Conservation (phyloP, 2,113 vertebrate genomes). For the Oncorhynchus clarkii region DNA sequence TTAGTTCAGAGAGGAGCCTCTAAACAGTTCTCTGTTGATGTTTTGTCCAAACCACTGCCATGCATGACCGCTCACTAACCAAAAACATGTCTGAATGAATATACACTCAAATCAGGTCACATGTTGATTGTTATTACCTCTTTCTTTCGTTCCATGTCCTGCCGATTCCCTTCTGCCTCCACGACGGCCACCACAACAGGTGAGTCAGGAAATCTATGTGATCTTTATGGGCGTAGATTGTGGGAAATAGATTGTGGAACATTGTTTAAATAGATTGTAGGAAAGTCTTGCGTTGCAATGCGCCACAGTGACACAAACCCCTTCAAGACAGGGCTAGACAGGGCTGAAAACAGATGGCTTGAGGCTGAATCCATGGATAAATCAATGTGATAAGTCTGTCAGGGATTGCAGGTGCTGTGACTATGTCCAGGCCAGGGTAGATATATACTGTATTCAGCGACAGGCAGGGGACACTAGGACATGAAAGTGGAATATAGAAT, state of each 20-base stretch:
- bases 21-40: slow-evolving; percentile 10
- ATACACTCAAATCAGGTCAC: background rate
- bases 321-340: background rate
- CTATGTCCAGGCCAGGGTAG: too few relatives aligned
- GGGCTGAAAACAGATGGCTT: background rate
- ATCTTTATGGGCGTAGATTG: background rate
- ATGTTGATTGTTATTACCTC: slow-evolving; percentile 31
- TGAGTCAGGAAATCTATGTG: slow-evolving; percentile 19
- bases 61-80: too few relatives aligned
- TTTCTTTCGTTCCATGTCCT: slow-evolving; percentile 55
- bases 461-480: background rate
- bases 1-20: slow-evolving; percentile 7
- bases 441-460: too few relatives aligned
- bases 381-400: background rate
- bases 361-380: background rate
- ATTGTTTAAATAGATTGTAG: background rate
- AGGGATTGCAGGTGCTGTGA: background rate
- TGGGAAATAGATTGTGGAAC: too few relatives aligned
- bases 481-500: background rate
- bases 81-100: slow-evolving; percentile 12
- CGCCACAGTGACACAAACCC: background rate
- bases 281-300: background rate
- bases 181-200: slow-evolving; percentile 12
- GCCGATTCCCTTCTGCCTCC: background rate
- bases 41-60: background rate